Percentiles rank a stretch among this genome's conserved stretches.
Evolutionary conservation across 1,140 invertebrate species (phyloP).

Genomic region (Ceratina calcarata): DNA sequence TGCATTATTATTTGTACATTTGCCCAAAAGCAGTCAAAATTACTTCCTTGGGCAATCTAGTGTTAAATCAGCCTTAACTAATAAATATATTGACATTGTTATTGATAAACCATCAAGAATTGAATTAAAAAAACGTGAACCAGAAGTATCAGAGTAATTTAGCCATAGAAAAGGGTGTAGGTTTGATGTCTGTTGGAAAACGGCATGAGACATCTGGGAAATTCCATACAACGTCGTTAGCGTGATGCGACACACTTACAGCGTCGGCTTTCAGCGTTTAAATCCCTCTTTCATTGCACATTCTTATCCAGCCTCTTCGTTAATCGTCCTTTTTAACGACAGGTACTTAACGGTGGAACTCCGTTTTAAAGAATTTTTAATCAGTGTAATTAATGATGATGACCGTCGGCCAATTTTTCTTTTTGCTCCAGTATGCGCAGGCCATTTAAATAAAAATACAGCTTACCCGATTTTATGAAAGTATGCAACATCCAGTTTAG

Average conservation of each 20-base stretch:
- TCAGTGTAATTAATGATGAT: not conserved
- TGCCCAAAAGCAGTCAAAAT: no score
- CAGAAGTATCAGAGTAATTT: conserved; percentile 32
- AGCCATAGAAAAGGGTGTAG: not conserved
- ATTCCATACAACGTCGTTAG: conserved; percentile 58
- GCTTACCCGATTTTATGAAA: not conserved
- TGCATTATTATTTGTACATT: no score
- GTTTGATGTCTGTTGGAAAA: conserved; percentile 40
- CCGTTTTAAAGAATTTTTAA: not conserved
- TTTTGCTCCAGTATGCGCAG: not conserved
- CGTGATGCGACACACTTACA: conserved; percentile 45
- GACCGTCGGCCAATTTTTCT: not conserved
- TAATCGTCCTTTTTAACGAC: not conserved
- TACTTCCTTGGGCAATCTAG: no score
- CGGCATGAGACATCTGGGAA: conserved; percentile 55
- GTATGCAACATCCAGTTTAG: no score
- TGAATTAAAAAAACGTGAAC: no score
- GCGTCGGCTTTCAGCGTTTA: conserved; percentile 36
- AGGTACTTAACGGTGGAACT: not conserved
- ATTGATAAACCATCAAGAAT: conserved; percentile 1
- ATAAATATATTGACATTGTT: no score
- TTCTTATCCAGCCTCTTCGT: not conserved
- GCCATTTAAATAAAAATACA: not conserved
- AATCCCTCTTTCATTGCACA: conserved; percentile 12
- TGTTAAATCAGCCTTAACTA: no score